Percentiles rank a stretch among this genome's conserved stretches.
These are phyloP conservation scores for Heteromyza rotundicornis DNA, from an alignment of 2,888 invertebrate species.

Conservation along the genomic window DNA sequence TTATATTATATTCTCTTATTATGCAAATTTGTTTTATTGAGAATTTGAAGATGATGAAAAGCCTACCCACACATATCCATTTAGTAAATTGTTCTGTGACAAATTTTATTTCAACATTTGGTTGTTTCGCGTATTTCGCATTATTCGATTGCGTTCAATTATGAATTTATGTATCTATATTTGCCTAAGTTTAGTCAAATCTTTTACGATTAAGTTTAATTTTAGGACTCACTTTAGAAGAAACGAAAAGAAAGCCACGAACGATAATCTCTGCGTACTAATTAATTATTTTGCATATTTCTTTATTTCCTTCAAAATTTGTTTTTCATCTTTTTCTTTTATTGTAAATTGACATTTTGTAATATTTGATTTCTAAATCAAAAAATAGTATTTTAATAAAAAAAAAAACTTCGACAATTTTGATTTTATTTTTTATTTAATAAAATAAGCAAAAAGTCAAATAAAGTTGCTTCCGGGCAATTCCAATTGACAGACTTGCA, in stretches of 20 bases:
- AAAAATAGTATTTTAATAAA: neutral
- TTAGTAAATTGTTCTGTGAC: neutral
- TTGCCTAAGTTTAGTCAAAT: neutral
- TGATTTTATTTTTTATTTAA: slow-evolving; percentile 4
- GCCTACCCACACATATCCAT: neutral
- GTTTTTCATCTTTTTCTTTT: neutral
- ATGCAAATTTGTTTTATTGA: neutral
- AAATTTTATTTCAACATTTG: neutral
- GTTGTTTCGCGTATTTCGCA: neutral
- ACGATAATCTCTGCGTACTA: neutral
- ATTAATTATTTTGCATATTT: neutral
- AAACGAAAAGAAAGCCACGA: too few relatives aligned
- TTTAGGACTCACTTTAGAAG: neutral
- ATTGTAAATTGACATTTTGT: slow-evolving; percentile 13
- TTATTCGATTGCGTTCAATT: neutral
- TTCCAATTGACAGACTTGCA: too few relatives aligned
- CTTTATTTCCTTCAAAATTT: neutral
- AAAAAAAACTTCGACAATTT: neutral
- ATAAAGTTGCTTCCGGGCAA: too few relatives aligned
- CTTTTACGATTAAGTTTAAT: neutral
- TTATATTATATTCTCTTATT: too few relatives aligned
- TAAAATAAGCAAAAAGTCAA: too few relatives aligned
- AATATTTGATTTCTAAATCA: slow-evolving; percentile 5
- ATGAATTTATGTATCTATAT: neutral
- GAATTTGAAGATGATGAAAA: neutral